Evolutionary conservation across 2,888 invertebrate species (phyloP), one percentile per base, ranked within the genome.

Genomic region (Erpobdella octoculata): DNA sequence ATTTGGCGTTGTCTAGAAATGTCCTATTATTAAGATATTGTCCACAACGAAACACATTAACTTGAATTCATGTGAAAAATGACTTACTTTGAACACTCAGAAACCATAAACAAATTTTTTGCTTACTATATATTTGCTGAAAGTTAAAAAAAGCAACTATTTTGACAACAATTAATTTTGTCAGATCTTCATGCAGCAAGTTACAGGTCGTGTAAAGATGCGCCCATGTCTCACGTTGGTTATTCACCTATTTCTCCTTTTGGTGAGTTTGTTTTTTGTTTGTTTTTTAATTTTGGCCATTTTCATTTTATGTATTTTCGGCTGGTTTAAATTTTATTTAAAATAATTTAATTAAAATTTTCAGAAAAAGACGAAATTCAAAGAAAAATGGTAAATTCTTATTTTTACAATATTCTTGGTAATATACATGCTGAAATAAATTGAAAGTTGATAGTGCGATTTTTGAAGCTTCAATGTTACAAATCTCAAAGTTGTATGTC

Each of bases 241-340:
- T 76, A 76, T 72, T 73, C 76, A 46, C 76, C 76, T 33, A 75
- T 76, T 36, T 72, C 76, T 66, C 74, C 76, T 9, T 76, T 76
- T 74, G 76, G 76, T 76, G 74, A 64, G 75, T 74, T 72, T 46
- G 21, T 38, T 64, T 35, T 25, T 36, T n/a, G n/a, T n/a, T 41
- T 41, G 9, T 41, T 41, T 12, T 12, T 12, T 41, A 41, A 41
- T 41, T 12, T 41, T 41, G 9, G 41, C 9, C 9, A 41, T 41
- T 41, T 9, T 41, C 18, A 25, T 53, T 4, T 53, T 5, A 25
- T 9, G 28, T 25, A 53, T 25, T 1, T 6, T 53, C 53, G 53
- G 18, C n/a, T 25, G 53, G 21, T 53, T 53, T n/a, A n/a, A n/a
- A n/a, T n/a, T 41, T 41, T 41, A 12, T 41, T 9, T 53, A 53